phyloP scores from a whole-genome alignment of 2,888 invertebrate species.

The Chloroclystis v-ata region DNA sequence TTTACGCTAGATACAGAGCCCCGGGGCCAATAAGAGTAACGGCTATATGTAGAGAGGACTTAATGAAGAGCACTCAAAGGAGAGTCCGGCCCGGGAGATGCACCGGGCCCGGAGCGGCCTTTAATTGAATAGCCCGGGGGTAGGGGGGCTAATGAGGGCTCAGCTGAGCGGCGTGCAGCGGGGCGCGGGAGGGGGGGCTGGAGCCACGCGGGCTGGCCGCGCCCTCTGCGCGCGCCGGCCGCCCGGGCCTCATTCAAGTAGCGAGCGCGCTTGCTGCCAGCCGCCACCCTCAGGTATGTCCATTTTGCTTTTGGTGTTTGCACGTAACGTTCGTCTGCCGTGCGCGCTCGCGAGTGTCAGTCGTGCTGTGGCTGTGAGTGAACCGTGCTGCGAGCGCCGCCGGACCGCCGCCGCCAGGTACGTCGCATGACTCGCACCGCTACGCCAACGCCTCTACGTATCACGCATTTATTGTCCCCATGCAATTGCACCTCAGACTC shows the following conservation, averaged over 20 bases:
- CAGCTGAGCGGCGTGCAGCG: slow-evolving; percentile 68
- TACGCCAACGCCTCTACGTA: slow-evolving; percentile 38
- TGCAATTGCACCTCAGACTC: slow-evolving; percentile 32
- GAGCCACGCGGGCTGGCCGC: slow-evolving; percentile 79
- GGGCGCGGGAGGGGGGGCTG: slow-evolving; percentile 53
- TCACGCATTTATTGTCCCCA: slow-evolving; percentile 34
- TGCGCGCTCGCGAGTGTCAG: slow-evolving; percentile 70
- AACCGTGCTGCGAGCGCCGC: slow-evolving; percentile 39
- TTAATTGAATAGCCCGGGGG: slow-evolving; percentile 75
- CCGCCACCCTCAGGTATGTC: slow-evolving; percentile 76
- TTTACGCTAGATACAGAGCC: slow-evolving; percentile 30
- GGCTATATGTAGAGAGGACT: slow-evolving; percentile 49
- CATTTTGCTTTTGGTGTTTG: slow-evolving; percentile 76
- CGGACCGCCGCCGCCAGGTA: slow-evolving; percentile 44
- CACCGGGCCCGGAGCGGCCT: slow-evolving; percentile 55
- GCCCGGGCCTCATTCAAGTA: slow-evolving; percentile 75
- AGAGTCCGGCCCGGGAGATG: slow-evolving; percentile 36
- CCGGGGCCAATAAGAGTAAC: slow-evolving; percentile 54
- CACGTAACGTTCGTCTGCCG: slow-evolving; percentile 55
- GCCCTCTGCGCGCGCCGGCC: slow-evolving; percentile 80
- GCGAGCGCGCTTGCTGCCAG: slow-evolving; percentile 73
- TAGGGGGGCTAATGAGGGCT: slow-evolving; percentile 75
- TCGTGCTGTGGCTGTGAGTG: slow-evolving; percentile 68
- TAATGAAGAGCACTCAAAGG: slow-evolving; percentile 67
- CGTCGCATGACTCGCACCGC: slow-evolving; percentile 59